A percentile compares a stretch with the other conserved stretches of the same genome.
Conservation (phyloP, 2,113 vertebrate species). For the Eonycteris spelaea region DNA sequence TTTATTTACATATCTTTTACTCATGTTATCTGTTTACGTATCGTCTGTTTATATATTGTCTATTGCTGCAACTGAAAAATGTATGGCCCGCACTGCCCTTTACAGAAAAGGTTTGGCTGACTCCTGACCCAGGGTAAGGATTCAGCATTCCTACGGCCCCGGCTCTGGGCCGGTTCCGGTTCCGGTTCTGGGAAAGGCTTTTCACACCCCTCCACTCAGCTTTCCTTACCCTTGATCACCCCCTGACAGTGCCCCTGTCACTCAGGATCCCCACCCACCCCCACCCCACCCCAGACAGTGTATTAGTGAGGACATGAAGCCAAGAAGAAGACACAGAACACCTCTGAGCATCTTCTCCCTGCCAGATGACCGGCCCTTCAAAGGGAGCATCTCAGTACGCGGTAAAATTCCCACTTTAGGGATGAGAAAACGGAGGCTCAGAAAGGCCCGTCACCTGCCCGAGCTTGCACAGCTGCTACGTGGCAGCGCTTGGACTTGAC, state of each 20-base stretch:
- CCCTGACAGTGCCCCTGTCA: background rate
- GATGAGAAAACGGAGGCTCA: background rate
- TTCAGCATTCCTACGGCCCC: background rate
- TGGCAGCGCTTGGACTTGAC: background rate
- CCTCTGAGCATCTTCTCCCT: background rate
- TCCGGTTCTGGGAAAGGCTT: background rate
- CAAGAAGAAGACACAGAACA: background rate
- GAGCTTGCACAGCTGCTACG: accelerated
- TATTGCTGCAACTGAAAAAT: background rate
- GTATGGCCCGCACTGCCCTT: accelerated
- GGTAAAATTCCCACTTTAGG: background rate
- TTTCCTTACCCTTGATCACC: no score
- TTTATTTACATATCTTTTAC: background rate
- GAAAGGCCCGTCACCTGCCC: background rate
- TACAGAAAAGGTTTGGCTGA: background rate
- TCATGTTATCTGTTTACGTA: no score
- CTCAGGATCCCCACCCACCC: accelerated
- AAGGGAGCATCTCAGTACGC: background rate
- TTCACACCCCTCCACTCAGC: no score
- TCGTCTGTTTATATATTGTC: background rate
- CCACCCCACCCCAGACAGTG: background rate
- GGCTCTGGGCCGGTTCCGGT: background rate
- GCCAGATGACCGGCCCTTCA: background rate
- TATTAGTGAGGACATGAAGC: background rate
- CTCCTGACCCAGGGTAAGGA: background rate